Conservation (phyloP, 1,140 invertebrate genomes). For the Megalonaias nervosa region DNA sequence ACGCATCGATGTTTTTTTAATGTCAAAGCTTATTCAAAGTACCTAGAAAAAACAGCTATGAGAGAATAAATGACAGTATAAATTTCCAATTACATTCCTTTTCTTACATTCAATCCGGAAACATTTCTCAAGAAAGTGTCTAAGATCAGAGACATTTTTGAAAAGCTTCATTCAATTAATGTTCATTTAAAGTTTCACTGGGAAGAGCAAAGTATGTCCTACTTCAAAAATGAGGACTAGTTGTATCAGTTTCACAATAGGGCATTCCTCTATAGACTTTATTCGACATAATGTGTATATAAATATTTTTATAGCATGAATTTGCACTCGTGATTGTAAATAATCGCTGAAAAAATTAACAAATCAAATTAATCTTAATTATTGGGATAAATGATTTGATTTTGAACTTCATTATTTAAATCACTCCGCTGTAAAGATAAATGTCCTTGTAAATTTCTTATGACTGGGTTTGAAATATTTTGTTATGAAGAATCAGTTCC, state of each 20-base stretch:
- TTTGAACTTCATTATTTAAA: too few relatives aligned
- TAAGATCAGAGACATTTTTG: not conserved
- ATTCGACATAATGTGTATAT: too few relatives aligned
- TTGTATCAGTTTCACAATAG: not conserved
- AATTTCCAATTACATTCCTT: not conserved
- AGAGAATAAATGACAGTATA: not conserved
- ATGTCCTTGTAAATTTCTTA: too few relatives aligned
- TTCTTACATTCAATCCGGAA: not conserved
- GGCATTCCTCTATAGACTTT: too few relatives aligned
- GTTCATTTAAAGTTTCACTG: not conserved
- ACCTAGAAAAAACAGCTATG: not conserved
- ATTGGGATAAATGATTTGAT: too few relatives aligned
- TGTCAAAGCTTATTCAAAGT: not conserved
- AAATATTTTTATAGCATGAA: too few relatives aligned
- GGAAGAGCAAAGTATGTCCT: not conserved
- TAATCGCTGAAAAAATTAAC: too few relatives aligned
- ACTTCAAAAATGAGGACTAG: not conserved
- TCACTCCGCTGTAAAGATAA: too few relatives aligned
- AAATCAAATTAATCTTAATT: too few relatives aligned
- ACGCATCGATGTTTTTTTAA: not conserved
- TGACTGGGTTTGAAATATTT: too few relatives aligned
- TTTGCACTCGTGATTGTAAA: too few relatives aligned
- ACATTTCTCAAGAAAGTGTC: not conserved
- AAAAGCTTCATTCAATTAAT: not conserved
- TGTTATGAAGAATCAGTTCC: too few relatives aligned